A percentile compares a stretch with the other conserved stretches of the same genome.
phyloP scores from a whole-genome alignment of 2,113 vertebrate species.

The Syngnathus scovelli region DNA sequence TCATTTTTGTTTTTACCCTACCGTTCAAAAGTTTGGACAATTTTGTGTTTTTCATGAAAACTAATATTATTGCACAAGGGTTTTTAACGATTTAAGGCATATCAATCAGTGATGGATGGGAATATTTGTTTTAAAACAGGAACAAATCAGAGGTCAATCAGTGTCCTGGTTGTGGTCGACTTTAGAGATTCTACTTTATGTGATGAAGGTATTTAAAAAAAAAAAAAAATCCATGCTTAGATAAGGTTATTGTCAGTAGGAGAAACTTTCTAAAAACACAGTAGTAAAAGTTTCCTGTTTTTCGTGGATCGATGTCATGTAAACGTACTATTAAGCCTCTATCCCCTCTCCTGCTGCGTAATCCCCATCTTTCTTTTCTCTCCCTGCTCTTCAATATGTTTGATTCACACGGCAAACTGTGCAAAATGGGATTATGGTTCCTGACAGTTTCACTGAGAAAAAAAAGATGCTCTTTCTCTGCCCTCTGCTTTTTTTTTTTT shows the following conservation, averaged over 20 bases:
- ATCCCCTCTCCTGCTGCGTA: conserved; percentile 14
- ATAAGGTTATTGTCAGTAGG: background rate
- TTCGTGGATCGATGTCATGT: conserved; percentile 7
- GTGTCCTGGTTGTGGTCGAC: background rate
- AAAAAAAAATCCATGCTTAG: background rate
- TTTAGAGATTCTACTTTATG: too few relatives aligned
- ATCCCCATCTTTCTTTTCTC: conserved; percentile 7
- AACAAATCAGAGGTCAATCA: background rate
- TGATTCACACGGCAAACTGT: conserved; percentile 39
- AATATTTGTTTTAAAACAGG: too few relatives aligned
- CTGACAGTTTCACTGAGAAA: conserved; percentile 35
- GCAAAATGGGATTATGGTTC: conserved; percentile 34
- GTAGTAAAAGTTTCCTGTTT: background rate
- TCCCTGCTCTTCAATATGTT: conserved; percentile 8
- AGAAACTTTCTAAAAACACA: background rate
- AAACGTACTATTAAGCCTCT: conserved; percentile 1
- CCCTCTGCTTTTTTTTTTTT: conserved; percentile 10
- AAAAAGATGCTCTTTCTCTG: conserved; percentile 22
- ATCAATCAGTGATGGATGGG: too few relatives aligned
- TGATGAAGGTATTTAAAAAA: background rate
- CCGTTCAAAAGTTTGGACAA: too few relatives aligned
- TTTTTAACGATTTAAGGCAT: too few relatives aligned
- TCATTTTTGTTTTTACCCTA: too few relatives aligned
- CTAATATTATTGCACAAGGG: too few relatives aligned
- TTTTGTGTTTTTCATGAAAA: too few relatives aligned